Evolutionary conservation across 2,797 vertebrate species (phyloP), one percentile per base, ranked within the genome.

Genomic region (Dendrocincla tyrannina): DNA sequence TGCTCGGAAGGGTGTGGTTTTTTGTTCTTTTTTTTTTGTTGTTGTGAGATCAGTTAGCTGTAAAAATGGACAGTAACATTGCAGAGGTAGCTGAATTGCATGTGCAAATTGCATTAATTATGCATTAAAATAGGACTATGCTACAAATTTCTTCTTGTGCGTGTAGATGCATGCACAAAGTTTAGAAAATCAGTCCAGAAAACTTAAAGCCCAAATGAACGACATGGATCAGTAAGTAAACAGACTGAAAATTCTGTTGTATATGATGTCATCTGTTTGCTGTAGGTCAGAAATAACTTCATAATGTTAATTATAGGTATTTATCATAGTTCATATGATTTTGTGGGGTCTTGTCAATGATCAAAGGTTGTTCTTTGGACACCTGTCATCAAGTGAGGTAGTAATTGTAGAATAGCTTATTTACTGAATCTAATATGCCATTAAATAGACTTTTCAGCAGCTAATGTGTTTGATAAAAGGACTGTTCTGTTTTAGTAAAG

Each of bases 321-420:
- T 98, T 97, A 96, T 96, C 95, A 94, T 94, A 95, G 92, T 97
- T 97, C 95, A 94, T 97, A 96, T 83, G 97, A 97, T 97, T 97
- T 93, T 96, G 95, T 87, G 84, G 93, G 92, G 96, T 95, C 97
- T 91, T 95, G 92, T 97, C 95, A 87, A 92, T 97, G 97, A 98
- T 98, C 98, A 98, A 98, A 98, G 97, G 85, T 91, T 52, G 73
- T 93, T 97, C 95, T 92, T 94, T 96, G 96, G 96, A 97, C 70
- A 46, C 92, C 94, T 97, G 97, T 97, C 97, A 97, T 98, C 97
- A 96, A 97, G 88, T 91, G 94, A 97, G 96, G 30, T 58, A 96
- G 97, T 72, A 87, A 96, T 93, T 89, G 86, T 85, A 87, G 96
- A 97, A 97, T 92, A 91, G 92, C 90, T 98, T 96, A 97, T 98